Evolutionary conservation across 2,797 vertebrate genomes (phyloP), one percentile per base, ranked within the genome.

Genomic region (Clarias fuscus): DNA sequence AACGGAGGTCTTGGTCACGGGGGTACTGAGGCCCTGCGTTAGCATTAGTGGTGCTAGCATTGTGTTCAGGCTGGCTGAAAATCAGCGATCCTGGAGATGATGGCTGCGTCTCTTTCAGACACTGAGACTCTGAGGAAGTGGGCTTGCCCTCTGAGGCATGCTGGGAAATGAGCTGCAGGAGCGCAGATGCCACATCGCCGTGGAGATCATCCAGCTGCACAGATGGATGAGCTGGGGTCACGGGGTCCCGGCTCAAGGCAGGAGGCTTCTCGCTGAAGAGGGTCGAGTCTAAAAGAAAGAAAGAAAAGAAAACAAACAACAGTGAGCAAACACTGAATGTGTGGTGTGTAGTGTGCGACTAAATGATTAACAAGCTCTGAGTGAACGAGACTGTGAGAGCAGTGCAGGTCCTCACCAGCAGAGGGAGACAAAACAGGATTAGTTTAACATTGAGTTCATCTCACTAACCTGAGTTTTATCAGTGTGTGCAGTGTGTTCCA

Each of bases 1-100:
- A 99, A 86, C 98, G 97, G 83, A 99, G 96, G 94, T 99, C 98
- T 95, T 98, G 97, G 93, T 99, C 98, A 90, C 97, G 98, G 0
- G 97, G 97, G 90, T 98, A 99, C 91, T 97, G 97, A 82, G 95
- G 93, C 30, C 92, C 94, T 88, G 93, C 90, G 67, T 89, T 72
- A 48, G 91, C 58, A 64, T 89, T 72, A 48, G 91, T 48, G 37
- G 8, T 79, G 58, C 62, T 64, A 48, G 82, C 68, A 61, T 79
- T 86, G 81, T 22, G 91, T 78, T 40, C 92, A 84, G 73, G 91
- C 86, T 89, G 93, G 67, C 24, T 84, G 10, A 62, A 92, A 0
- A 91, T 95, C 87, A 95, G 95, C 67, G 95, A 92, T 78, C 96
- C 94, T 90, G 94, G 82, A 90, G 95, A 84, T 68, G 78, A 92